Conservation (phyloP, 1,140 invertebrate genomes). For the Drosophila erecta region DNA sequence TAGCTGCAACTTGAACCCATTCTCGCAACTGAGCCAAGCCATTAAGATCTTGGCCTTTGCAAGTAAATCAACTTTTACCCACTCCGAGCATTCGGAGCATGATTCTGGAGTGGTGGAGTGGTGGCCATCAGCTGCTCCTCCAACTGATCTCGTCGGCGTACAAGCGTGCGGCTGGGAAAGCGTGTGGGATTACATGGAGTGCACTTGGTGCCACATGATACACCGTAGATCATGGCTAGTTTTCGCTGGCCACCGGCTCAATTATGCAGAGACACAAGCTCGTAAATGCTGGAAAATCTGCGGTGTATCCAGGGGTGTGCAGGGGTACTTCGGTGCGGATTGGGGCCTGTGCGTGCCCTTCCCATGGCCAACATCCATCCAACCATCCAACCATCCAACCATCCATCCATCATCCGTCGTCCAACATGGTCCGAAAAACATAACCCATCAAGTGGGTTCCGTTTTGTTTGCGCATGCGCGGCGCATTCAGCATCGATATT, state of each 20-base stretch:
- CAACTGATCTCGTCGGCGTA: neutral
- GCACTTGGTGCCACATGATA: slow-evolving; percentile 34
- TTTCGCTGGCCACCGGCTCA: slow-evolving; percentile 28
- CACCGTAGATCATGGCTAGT: slow-evolving; percentile 13
- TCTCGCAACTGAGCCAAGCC: neutral
- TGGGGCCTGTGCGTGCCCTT: slow-evolving; percentile 38
- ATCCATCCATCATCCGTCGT: slow-evolving; percentile 34
- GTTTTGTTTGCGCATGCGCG: slow-evolving; percentile 77
- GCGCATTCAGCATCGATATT: slow-evolving; percentile 66
- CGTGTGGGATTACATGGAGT: slow-evolving; percentile 39
- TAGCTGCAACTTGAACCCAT: neutral
- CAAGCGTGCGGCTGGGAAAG: too few relatives aligned
- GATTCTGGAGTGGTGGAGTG: slow-evolving; percentile 25
- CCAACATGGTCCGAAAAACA: slow-evolving; percentile 14
- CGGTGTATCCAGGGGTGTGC: neutral
- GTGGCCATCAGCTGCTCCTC: slow-evolving; percentile 1
- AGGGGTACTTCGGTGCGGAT: neutral
- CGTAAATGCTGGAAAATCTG: slow-evolving; percentile 6
- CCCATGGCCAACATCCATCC: slow-evolving; percentile 49
- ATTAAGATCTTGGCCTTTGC: neutral
- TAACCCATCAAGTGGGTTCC: slow-evolving; percentile 59
- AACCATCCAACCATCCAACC: slow-evolving; percentile 18
- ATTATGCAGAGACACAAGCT: slow-evolving; percentile 53
- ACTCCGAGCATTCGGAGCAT: neutral
- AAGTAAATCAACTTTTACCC: slow-evolving; percentile 4